Percentiles rank a stretch among this genome's conserved stretches.
These are phyloP conservation scores for Melanogrammus aeglefinus DNA, from an alignment of 2,797 vertebrate species.

Conservation along the genomic window DNA sequence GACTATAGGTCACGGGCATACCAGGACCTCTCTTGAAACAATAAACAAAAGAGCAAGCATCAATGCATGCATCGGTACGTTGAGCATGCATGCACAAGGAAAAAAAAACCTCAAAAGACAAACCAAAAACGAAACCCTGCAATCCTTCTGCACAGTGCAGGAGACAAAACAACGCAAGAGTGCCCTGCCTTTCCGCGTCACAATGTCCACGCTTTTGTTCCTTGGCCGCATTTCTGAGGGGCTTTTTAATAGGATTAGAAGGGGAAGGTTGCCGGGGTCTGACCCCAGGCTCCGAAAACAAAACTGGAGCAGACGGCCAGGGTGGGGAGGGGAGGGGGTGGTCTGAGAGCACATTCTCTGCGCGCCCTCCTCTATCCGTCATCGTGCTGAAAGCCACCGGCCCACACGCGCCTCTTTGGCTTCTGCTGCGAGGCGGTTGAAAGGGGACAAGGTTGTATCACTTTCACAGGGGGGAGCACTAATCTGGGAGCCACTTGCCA, in stretches of 20 bases:
- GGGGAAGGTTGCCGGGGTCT: constrained; percentile 45
- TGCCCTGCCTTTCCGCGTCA: constrained; percentile 52
- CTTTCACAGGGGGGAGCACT: constrained; percentile 45
- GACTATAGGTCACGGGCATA: background rate
- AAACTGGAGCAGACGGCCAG: constrained; percentile 35
- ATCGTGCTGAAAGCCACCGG: constrained; percentile 58
- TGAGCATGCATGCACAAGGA: background rate
- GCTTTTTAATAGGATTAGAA: constrained; percentile 71
- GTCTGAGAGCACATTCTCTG: constrained; percentile 37
- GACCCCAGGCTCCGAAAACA: constrained; percentile 53
- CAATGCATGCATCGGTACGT: background rate
- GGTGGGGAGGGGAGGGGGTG: constrained; percentile 31
- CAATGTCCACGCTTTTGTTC: constrained; percentile 59
- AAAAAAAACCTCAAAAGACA: background rate
- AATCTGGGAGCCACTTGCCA: constrained; percentile 60
- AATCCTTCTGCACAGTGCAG: background rate
- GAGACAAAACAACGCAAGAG: constrained; percentile 11
- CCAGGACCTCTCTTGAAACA: background rate
- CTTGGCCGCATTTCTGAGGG: constrained; percentile 54
- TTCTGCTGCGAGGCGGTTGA: constrained; percentile 35
- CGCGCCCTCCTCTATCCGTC: constrained; percentile 56
- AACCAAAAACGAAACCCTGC: constrained; percentile 28
- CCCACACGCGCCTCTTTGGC: constrained; percentile 55
- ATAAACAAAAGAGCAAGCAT: background rate
- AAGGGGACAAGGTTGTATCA: constrained; percentile 25